Evolutionary conservation across 1,140 invertebrate genomes (phyloP).

Genomic region (Neotoxoptera formosana): DNA sequence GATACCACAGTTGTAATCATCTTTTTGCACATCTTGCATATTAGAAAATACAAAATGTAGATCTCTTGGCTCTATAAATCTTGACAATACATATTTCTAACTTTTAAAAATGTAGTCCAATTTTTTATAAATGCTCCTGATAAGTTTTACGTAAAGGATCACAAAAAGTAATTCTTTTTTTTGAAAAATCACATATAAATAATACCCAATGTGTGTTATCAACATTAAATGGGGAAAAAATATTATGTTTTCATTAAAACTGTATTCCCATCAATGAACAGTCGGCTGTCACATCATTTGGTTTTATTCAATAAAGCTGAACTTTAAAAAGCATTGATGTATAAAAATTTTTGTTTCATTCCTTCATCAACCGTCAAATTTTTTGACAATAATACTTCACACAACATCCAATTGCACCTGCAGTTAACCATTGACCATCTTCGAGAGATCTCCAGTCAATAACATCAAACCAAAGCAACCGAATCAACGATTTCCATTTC

Average conservation of each 20-base stretch:
- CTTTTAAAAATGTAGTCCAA: not conserved
- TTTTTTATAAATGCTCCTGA: not conserved
- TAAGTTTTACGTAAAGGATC: not conserved
- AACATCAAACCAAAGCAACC: no score
- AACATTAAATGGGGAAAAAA: not conserved
- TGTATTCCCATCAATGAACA: not conserved
- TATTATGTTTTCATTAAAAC: not conserved
- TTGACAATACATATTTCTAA: not conserved
- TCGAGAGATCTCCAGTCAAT: no score
- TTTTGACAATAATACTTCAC: no score
- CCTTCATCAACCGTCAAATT: no score
- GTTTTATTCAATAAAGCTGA: no score
- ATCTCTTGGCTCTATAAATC: not conserved
- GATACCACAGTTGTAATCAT: not conserved
- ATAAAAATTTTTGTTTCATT: no score
- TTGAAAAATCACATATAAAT: not conserved
- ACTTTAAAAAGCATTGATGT: no score
- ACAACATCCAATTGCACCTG: no score
- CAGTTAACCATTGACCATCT: no score
- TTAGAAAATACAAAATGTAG: not conserved
- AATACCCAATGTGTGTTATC: conserved; percentile 8
- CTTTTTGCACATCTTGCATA: not conserved
- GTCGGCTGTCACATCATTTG: no score
- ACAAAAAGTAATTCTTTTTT: not conserved
- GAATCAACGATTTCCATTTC: no score